Evolutionary conservation across 2,888 invertebrate species (phyloP).

Genomic region (Hyles lineata): DNA sequence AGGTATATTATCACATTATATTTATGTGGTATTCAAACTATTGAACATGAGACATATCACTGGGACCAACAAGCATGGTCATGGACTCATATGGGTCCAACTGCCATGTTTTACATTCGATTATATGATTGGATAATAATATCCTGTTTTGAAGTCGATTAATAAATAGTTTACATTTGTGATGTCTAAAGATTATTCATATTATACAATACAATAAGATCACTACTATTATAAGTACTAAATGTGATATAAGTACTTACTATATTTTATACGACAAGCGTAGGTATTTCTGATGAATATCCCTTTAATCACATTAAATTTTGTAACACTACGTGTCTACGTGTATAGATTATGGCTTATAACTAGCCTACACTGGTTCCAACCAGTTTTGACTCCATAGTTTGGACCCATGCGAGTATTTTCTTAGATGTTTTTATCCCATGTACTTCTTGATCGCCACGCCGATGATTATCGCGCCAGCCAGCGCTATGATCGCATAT

Average conservation of each 20-base stretch:
- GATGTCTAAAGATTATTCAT: neutral
- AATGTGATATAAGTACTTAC: neutral
- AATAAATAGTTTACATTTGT: too few relatives aligned
- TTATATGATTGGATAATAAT: too few relatives aligned
- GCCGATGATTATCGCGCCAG: slow-evolving; percentile 61
- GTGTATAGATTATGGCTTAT: neutral
- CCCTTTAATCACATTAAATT: neutral
- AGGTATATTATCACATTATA: neutral
- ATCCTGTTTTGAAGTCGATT: too few relatives aligned
- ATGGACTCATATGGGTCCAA: slow-evolving; percentile 3
- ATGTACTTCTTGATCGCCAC: slow-evolving; percentile 59
- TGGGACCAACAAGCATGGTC: neutral
- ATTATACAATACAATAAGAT: neutral
- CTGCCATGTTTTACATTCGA: neutral
- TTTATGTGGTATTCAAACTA: too few relatives aligned
- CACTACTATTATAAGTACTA: neutral
- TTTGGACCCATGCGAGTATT: slow-evolving; percentile 24
- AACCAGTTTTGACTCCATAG: slow-evolving; percentile 25
- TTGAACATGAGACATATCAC: neutral
- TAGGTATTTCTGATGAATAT: neutral
- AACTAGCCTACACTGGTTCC: slow-evolving; percentile 10
- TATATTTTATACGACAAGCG: neutral
- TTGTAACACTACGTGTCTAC: slow-evolving; percentile 13
- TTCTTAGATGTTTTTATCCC: neutral
- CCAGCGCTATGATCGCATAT: slow-evolving; percentile 64